A percentile compares a stretch with the other conserved stretches of the same genome.
Evolutionary conservation across 2,797 vertebrate genomes (phyloP).

Genomic region (Peromyscus eremicus): DNA sequence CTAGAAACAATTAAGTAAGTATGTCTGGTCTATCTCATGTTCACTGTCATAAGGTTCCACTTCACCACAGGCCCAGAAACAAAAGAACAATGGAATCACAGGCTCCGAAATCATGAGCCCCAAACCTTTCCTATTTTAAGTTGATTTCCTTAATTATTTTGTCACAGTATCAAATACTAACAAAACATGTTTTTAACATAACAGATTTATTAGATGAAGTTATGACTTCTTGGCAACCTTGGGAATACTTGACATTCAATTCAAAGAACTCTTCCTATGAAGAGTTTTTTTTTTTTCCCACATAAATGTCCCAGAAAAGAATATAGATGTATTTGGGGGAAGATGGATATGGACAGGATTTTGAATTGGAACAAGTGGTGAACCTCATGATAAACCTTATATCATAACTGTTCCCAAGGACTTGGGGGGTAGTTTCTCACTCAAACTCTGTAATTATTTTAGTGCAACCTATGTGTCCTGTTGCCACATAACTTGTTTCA

Average conservation of each 20-base stretch:
- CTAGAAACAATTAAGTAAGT: background rate
- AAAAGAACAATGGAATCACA: background rate
- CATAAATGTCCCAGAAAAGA: constrained; percentile 36
- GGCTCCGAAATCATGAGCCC: background rate
- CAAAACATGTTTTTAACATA: background rate
- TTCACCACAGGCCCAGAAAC: background rate
- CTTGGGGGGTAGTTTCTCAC: background rate
- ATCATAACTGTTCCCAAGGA: background rate
- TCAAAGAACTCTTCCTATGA: background rate
- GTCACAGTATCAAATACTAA: background rate
- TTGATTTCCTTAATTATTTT: background rate
- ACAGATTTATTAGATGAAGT: background rate
- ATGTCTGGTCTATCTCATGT: background rate
- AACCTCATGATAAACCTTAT: background rate
- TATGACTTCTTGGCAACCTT: constrained; percentile 7
- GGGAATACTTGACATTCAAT: background rate
- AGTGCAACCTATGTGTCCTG: background rate
- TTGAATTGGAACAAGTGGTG: background rate
- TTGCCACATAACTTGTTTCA: background rate
- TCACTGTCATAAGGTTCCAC: background rate
- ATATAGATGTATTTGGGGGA: background rate
- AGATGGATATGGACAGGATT: background rate
- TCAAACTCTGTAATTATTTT: background rate
- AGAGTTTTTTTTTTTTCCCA: constrained; percentile 8
- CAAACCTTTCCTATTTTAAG: background rate